Conservation (phyloP, 2,113 vertebrate genomes). For the Muntiacus muntjak region DNA sequence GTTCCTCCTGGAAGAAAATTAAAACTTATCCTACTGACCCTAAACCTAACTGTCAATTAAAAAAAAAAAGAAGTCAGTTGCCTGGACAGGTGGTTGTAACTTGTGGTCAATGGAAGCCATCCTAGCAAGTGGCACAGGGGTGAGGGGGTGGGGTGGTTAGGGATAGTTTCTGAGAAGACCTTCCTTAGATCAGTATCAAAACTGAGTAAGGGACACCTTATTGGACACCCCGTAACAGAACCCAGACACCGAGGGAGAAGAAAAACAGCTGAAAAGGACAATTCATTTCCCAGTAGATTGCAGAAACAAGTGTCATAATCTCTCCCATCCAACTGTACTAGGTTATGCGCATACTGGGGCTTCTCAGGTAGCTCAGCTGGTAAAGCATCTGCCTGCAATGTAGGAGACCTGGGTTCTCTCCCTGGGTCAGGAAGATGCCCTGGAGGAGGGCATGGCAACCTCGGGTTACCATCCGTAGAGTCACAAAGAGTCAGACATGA, state of each 20-base stretch:
- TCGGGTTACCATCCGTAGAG: fast-evolving
- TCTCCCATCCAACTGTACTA: background rate
- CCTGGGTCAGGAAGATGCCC: background rate
- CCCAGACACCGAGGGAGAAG: background rate
- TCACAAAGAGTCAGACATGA: background rate
- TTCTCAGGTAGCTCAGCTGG: background rate
- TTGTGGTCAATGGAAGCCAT: background rate
- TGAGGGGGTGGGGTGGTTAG: background rate
- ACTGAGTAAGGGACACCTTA: background rate
- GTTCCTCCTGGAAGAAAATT: background rate
- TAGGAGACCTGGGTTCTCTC: background rate
- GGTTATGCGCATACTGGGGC: background rate
- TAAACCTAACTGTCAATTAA: background rate
- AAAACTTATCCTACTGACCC: background rate
- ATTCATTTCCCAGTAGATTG: background rate
- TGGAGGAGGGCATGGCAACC: background rate
- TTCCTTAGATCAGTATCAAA: background rate
- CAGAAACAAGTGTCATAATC: background rate
- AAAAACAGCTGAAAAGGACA: background rate
- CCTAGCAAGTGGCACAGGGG: no score
- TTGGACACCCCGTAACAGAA: background rate
- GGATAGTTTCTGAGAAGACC: background rate
- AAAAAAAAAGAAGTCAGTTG: background rate
- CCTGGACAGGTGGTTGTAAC: background rate
- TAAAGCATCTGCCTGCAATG: background rate